Percentiles rank a stretch among this genome's conserved stretches.
These are phyloP conservation scores for Euphysa ruthae DNA, from an alignment of 30 jellyfish, hydroid and myxozoan species.

Conservation along the genomic window DNA sequence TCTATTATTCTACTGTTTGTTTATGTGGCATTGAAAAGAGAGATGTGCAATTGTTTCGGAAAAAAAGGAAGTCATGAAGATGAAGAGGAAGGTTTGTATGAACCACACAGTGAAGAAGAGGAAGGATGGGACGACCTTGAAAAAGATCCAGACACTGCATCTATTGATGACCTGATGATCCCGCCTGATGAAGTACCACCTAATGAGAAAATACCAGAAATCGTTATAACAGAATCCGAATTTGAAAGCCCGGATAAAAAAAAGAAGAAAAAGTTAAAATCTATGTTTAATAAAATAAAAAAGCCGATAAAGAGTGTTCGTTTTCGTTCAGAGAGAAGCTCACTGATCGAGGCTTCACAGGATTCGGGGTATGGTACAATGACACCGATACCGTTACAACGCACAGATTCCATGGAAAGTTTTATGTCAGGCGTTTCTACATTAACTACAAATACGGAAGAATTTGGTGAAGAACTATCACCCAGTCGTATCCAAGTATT, in stretches of 20 bases:
- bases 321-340: slow-evolving; percentile 37
- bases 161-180: not conserved
- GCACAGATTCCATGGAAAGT: slow-evolving; percentile 91
- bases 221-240: slow-evolving; percentile 54
- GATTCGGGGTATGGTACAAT: slow-evolving; percentile 28
- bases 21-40: slow-evolving; percentile 55
- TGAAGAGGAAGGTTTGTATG: slow-evolving; percentile 46
- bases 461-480: slow-evolving; percentile 82
- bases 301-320: slow-evolving; percentile 74
- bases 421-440: slow-evolving; percentile 74
- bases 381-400: slow-evolving; percentile 18
- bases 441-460: slow-evolving; percentile 72
- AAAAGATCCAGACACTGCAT: not conserved
- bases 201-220: slow-evolving; percentile 24
- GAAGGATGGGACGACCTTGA: slow-evolving; percentile 21
- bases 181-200: slow-evolving; percentile 26
- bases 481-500: slow-evolving; percentile 85
- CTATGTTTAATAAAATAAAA: slow-evolving; percentile 63
- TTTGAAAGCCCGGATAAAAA: slow-evolving; percentile 41
- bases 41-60: slow-evolving; percentile 45
- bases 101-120: slow-evolving; percentile 20
- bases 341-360: slow-evolving; percentile 35
- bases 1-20: slow-evolving; percentile 44
- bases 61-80: slow-evolving; percentile 40
- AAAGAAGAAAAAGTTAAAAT: slow-evolving; percentile 39